Percentiles rank a stretch among this genome's conserved stretches.
Conservation (phyloP, 30 jellyfish, hydroid and myxozoan genomes). For the Nemopilema nomurai region DNA sequence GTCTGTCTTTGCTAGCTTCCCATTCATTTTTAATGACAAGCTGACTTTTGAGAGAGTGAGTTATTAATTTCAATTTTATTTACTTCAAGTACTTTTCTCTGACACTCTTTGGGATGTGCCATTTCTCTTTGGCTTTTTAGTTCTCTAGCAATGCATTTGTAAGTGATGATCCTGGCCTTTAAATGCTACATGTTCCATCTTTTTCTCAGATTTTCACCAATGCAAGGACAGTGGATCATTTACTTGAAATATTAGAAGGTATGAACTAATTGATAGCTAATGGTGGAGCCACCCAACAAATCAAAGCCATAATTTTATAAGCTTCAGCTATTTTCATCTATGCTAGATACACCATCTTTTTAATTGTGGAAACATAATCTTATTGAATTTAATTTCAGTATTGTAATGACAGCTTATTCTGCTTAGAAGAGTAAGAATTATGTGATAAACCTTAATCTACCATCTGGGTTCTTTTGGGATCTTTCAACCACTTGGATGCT, state of each 20-base stretch:
- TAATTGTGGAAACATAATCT: too few relatives aligned
- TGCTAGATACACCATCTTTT: too few relatives aligned
- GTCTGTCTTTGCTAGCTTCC: slow-evolving; percentile 86
- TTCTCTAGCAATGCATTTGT: neutral
- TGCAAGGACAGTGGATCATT: slow-evolving; percentile 88
- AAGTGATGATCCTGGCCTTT: neutral
- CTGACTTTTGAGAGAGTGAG: slow-evolving; percentile 74
- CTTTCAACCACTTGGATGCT: too few relatives aligned
- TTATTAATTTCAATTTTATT: neutral
- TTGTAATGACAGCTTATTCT: too few relatives aligned
- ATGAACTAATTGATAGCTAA: neutral
- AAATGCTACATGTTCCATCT: neutral
- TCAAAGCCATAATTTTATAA: too few relatives aligned
- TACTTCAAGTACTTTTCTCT: neutral
- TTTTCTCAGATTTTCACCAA: slow-evolving; percentile 69
- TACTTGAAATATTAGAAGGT: slow-evolving; percentile 87
- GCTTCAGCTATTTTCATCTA: too few relatives aligned
- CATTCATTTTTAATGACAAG: slow-evolving; percentile 60
- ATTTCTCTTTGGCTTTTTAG: neutral
- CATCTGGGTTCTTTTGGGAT: too few relatives aligned
- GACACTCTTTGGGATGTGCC: neutral
- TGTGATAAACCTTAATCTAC: too few relatives aligned
- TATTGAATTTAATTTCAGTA: too few relatives aligned
- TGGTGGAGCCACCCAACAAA: too few relatives aligned
- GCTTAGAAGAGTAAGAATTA: too few relatives aligned